Evolutionary conservation across 2,888 invertebrate species (phyloP).

Genomic region (Argynnis bischoffii): DNA sequence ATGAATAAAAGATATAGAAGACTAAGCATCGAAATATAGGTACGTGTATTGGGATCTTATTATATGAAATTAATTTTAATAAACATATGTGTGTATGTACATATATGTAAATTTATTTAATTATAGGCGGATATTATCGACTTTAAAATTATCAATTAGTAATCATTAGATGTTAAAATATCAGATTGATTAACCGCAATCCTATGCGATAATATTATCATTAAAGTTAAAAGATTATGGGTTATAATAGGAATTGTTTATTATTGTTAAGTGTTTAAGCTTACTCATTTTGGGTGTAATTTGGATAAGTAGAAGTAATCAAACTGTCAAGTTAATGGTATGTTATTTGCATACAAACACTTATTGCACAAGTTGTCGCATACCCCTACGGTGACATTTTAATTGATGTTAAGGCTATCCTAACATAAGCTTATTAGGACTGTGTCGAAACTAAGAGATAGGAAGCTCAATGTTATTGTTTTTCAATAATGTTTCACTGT

Average conservation of each 20-base stretch:
- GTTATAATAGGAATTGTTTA: not conserved
- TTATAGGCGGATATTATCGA: too few species aligned
- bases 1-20: too few species aligned
- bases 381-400: constrained; percentile 27
- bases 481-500: not conserved
- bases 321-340: constrained; percentile 36
- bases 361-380: constrained; percentile 30
- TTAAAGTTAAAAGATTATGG: too few species aligned
- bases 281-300: constrained; percentile 29
- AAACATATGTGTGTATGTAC: too few species aligned
- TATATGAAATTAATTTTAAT: too few species aligned
- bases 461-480: not conserved
- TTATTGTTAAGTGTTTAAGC: constrained; percentile 19
- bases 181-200: too few species aligned
- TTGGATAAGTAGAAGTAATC: constrained; percentile 30
- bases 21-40: too few species aligned
- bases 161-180: too few species aligned
- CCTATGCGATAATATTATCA: too few species aligned
- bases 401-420: constrained; percentile 32
- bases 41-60: too few species aligned
- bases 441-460: not conserved
- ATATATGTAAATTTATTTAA: too few species aligned
- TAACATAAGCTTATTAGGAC: not conserved
- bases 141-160: too few species aligned
- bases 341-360: constrained; percentile 33